Conservation (phyloP, 2,797 vertebrate species). For the Syndactyla subalaris region DNA sequence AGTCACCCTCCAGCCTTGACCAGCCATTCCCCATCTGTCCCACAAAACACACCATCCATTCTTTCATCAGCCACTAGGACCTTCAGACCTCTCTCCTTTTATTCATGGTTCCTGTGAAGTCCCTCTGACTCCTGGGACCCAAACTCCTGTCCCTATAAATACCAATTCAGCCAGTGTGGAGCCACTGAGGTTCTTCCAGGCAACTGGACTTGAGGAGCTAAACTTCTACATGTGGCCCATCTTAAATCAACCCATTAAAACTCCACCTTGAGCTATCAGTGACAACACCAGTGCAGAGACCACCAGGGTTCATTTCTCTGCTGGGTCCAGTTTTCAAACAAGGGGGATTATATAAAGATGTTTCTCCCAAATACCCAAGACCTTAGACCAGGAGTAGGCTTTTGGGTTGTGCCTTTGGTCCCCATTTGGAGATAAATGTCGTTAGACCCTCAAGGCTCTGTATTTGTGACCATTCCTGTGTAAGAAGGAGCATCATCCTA, state of each 20-base stretch:
- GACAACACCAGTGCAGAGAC: neutral
- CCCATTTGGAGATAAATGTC: neutral
- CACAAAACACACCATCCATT: neutral
- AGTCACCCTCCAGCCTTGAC: neutral
- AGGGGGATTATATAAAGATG: rapidly evolving
- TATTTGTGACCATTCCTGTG: neutral
- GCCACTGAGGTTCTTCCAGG: neutral
- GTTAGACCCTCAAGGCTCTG: neutral
- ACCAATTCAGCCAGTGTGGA: neutral
- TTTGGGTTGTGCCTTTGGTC: neutral
- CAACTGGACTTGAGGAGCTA: neutral
- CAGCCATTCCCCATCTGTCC: neutral
- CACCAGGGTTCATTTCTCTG: neutral
- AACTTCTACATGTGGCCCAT: rapidly evolving
- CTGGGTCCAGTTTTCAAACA: neutral
- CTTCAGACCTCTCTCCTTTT: neutral
- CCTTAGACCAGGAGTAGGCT: rapidly evolving
- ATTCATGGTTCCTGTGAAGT: neutral
- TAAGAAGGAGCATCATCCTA: neutral
- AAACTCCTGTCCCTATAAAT: neutral
- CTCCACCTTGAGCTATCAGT: neutral
- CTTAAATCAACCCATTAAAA: neutral
- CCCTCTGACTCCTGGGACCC: neutral
- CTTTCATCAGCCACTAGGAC: neutral
- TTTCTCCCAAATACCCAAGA: neutral